Percentiles rank a stretch among this genome's conserved stretches.
Evolutionary conservation across 2,797 vertebrate species (phyloP).

Genomic region (Cuculus canorus): DNA sequence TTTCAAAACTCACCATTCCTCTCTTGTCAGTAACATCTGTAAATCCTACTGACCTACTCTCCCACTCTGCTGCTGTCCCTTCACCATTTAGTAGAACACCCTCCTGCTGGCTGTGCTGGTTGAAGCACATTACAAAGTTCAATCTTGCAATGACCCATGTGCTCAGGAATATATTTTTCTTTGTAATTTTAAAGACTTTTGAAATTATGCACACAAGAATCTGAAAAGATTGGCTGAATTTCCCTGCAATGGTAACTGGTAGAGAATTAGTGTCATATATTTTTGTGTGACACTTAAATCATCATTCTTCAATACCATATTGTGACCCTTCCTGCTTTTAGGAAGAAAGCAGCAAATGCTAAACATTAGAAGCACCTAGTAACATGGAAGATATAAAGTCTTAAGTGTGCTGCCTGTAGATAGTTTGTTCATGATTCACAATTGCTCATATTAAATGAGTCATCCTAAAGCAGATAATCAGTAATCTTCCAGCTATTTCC

Average conservation of each 20-base stretch:
- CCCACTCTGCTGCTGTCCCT: background rate
- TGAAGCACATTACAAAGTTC: background rate
- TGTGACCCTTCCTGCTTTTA: background rate
- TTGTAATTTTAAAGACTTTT: background rate
- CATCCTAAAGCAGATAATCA: constrained; percentile 38
- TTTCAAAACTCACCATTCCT: background rate
- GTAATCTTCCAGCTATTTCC: background rate
- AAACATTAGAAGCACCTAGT: background rate
- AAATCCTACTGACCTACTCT: background rate
- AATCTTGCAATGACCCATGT: background rate
- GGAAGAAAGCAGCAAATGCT: background rate
- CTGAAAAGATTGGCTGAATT: background rate
- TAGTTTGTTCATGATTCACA: constrained; percentile 29
- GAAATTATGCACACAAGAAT: background rate
- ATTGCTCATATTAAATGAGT: constrained; percentile 21
- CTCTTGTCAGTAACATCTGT: background rate
- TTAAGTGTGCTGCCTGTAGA: background rate
- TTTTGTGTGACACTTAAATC: background rate
- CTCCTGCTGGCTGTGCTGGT: background rate
- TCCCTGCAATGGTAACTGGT: background rate
- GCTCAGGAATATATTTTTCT: background rate
- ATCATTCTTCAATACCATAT: background rate
- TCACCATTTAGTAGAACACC: background rate
- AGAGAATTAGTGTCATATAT: background rate
- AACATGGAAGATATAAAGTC: background rate